Conservation (phyloP, 2,888 invertebrate species). For the Esperia sulphurella region DNA sequence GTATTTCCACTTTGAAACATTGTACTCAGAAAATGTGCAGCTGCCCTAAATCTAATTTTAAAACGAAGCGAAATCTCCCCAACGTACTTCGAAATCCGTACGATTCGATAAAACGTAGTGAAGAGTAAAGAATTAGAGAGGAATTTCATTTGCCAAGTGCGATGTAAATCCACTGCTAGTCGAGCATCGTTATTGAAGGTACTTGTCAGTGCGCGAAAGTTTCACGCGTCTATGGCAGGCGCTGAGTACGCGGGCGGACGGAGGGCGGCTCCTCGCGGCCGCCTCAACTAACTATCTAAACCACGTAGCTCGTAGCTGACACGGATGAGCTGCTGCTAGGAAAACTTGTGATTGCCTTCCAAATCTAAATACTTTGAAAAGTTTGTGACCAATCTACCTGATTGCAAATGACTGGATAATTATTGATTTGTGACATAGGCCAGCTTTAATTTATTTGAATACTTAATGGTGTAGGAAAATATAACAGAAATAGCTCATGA, state of each 20-base stretch:
- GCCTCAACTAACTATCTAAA: slow-evolving; percentile 30
- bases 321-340: slow-evolving; percentile 17
- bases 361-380: background rate
- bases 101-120: slow-evolving; percentile 17
- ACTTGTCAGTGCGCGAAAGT: slow-evolving; percentile 37
- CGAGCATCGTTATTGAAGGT: slow-evolving; percentile 35
- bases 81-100: slow-evolving; percentile 28
- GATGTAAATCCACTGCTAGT: slow-evolving; percentile 39
- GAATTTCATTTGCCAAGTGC: slow-evolving; percentile 53
- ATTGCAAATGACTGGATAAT: no score
- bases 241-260: background rate
- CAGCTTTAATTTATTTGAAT: no score
- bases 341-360: slow-evolving; percentile 5
- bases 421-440: no score
- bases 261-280: slow-evolving; percentile 4
- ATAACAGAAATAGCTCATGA: no score
- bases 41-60: slow-evolving; percentile 63
- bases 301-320: slow-evolving; percentile 25
- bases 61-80: slow-evolving; percentile 29
- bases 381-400: background rate
- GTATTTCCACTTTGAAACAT: slow-evolving; percentile 48
- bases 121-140: slow-evolving; percentile 34
- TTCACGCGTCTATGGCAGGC: slow-evolving; percentile 26
- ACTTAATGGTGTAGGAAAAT: no score
- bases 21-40: slow-evolving; percentile 49